A percentile compares a stretch with the other conserved stretches of the same genome.
Conservation (phyloP, 2,888 invertebrate species). For the Steinernema carpocapsae region DNA sequence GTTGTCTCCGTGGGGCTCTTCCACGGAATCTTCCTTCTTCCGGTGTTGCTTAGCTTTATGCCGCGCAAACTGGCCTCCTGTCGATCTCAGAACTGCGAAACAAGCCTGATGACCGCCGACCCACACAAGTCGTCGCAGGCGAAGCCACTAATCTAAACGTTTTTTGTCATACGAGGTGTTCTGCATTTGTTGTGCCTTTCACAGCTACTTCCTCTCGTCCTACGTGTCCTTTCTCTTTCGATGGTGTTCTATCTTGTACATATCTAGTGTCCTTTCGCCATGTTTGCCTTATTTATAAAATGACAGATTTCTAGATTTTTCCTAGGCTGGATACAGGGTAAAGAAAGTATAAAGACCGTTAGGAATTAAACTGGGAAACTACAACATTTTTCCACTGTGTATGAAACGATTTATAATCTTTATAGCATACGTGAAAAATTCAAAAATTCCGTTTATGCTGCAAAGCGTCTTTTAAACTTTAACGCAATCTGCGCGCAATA, state of each 20-base stretch:
- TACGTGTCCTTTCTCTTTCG: neutral
- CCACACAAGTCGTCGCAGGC: neutral
- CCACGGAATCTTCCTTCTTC: slow-evolving; percentile 56
- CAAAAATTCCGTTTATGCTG: too few relatives aligned
- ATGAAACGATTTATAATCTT: too few relatives aligned
- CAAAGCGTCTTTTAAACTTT: neutral
- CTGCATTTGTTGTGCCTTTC: neutral
- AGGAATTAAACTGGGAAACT: too few relatives aligned
- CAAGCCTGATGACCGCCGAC: neutral
- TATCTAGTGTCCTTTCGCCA: slow-evolving; percentile 1
- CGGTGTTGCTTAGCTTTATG: slow-evolving; percentile 36
- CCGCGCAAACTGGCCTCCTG: slow-evolving; percentile 7
- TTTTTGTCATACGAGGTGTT: neutral
- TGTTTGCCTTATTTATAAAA: neutral
- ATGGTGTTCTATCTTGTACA: slow-evolving; percentile 8
- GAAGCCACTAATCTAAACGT: neutral
- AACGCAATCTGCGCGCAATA: too few relatives aligned
- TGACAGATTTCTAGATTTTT: neutral
- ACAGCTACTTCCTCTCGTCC: neutral
- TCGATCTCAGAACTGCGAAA: neutral
- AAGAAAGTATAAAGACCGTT: neutral
- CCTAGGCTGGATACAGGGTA: neutral
- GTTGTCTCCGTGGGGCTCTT: slow-evolving; percentile 50
- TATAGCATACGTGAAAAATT: too few relatives aligned
- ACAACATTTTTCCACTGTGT: too few relatives aligned